These are phyloP conservation scores for Ariolimax columbianus DNA, from an alignment of 2,888 invertebrate species.

Conservation along the genomic window DNA sequence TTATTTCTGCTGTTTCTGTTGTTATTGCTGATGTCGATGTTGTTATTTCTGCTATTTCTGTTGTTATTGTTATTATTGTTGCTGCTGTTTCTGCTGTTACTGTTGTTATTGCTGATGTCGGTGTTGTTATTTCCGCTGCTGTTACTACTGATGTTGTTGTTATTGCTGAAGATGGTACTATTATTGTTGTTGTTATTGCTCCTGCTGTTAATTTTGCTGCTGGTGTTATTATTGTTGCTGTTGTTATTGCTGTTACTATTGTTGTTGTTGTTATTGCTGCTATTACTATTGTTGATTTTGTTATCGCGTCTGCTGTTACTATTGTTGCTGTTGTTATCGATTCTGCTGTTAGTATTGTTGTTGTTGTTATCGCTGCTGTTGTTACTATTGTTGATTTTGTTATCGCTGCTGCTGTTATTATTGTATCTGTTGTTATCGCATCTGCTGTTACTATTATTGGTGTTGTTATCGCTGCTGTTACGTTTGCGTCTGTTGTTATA, in stretches of 20 bases:
- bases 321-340: background rate
- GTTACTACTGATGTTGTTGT: background rate
- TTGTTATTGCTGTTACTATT: background rate
- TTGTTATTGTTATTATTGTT: background rate
- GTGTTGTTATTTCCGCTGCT: background rate
- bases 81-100: background rate
- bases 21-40: background rate
- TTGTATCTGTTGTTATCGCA: background rate
- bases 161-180: background rate
- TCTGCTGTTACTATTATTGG: background rate
- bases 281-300: background rate
- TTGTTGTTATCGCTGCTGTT: background rate
- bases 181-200: background rate
- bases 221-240: background rate
- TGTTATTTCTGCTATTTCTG: background rate
- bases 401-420: background rate
- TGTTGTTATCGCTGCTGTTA: background rate
- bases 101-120: background rate
- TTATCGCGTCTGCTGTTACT: background rate
- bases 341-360: background rate
- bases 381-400: background rate
- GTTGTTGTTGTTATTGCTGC: background rate
- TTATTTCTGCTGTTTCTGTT: background rate
- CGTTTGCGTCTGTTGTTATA: too few relatives aligned
- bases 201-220: background rate